A percentile compares a stretch with the other conserved stretches of the same genome.
These are phyloP conservation scores for Hylaeus anthracinus DNA, from an alignment of 1,140 invertebrate species.

Conservation along the genomic window DNA sequence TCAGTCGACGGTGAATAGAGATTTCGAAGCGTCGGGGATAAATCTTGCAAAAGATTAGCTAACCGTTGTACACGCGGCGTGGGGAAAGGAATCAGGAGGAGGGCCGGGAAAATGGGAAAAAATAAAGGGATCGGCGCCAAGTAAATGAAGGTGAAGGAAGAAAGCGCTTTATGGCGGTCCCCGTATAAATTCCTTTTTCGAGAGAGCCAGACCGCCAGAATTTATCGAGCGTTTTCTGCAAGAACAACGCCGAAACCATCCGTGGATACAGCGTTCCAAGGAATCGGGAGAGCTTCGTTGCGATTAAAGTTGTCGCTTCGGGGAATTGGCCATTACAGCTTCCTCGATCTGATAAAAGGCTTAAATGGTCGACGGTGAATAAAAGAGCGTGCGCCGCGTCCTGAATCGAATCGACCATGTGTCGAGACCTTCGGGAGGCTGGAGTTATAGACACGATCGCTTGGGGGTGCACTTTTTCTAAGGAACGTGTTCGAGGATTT, in stretches of 20 bases:
- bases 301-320: slow-evolving; percentile 20
- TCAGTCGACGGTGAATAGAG: background rate
- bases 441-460: too few species aligned
- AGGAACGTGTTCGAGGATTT: too few species aligned
- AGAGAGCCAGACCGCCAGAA: slow-evolving; percentile 27
- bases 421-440: background rate
- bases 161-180: slow-evolving; percentile 49
- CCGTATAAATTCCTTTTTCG: slow-evolving; percentile 60
- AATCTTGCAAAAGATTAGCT: slow-evolving; percentile 24
- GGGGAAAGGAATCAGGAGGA: background rate
- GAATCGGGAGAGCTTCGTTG: background rate
- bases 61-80: slow-evolving; percentile 5
- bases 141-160: slow-evolving; percentile 30
- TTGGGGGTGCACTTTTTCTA: too few species aligned
- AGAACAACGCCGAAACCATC: background rate
- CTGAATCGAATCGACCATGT: background rate
- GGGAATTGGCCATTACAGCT: slow-evolving; percentile 17
- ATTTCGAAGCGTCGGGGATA: slow-evolving; percentile 9
- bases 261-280: background rate
- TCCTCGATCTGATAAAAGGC: slow-evolving; percentile 7
- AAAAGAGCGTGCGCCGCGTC: background rate
- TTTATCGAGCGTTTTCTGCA: slow-evolving; percentile 48
- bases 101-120: slow-evolving; percentile 4
- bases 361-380: slow-evolving; percentile 2
- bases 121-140: slow-evolving; percentile 33